Conservation (phyloP, 2,113 vertebrate genomes). For the Aegotheles bennettii region DNA sequence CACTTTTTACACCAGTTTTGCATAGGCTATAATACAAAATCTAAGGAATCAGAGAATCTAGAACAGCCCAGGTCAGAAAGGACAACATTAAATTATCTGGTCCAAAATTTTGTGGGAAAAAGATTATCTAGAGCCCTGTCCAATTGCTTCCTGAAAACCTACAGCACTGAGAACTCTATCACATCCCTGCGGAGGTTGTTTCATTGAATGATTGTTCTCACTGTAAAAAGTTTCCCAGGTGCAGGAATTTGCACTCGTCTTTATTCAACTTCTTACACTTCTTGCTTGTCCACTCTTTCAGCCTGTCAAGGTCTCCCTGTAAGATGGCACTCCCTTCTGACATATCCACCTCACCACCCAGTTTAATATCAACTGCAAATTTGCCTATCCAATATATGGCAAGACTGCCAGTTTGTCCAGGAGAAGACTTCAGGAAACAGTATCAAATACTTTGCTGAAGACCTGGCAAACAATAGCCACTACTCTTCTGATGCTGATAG, state of each 20-base stretch:
- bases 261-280: background rate
- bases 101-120: background rate
- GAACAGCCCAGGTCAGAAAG: background rate
- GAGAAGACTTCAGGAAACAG: too few species aligned
- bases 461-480: too few species aligned
- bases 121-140: background rate
- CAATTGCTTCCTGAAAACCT: background rate
- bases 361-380: background rate
- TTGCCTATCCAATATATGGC: too few species aligned
- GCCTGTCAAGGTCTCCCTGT: background rate
- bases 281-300: background rate
- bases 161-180: background rate
- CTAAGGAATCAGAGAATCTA: background rate
- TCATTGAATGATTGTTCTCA: background rate
- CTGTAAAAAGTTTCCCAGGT: background rate
- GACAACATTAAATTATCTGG: background rate
- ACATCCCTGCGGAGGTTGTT: background rate
- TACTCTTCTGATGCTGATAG: too few species aligned
- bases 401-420: background rate
- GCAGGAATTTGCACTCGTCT: accelerated
- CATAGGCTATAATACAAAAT: background rate
- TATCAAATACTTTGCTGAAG: background rate
- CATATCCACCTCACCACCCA: too few species aligned
- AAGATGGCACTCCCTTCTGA: background rate
- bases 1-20: background rate